Evolutionary conservation across 2,888 invertebrate genomes (phyloP).

Genomic region (Emmelina monodactyla): DNA sequence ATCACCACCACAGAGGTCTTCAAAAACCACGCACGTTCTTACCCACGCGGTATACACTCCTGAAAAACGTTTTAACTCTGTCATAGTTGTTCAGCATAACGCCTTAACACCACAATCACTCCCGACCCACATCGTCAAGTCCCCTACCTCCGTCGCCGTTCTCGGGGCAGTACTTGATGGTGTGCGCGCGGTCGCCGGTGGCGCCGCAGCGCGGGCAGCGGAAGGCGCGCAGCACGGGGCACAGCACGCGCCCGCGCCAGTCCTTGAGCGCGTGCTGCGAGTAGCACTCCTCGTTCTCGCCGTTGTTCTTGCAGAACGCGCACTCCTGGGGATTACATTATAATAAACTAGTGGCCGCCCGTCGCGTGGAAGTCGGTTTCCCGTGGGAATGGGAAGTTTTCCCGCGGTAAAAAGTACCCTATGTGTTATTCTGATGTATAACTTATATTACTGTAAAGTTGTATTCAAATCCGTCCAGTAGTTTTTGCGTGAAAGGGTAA

Average conservation of each 20-base stretch:
- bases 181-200: conserved; percentile 77
- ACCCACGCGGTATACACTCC: too few relatives aligned
- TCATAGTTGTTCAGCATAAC: too few relatives aligned
- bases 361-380: too few relatives aligned
- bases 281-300: conserved; percentile 71
- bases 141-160: conserved; percentile 25
- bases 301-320: conserved; percentile 81
- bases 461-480: neutral
- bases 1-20: too few relatives aligned
- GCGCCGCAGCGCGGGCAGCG: conserved; percentile 76
- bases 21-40: too few relatives aligned
- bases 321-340: conserved; percentile 53
- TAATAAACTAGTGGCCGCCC: neutral
- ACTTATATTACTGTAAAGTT: neutral
- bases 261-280: conserved; percentile 74
- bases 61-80: too few relatives aligned
- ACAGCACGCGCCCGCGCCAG: conserved; percentile 68
- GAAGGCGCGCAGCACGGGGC: conserved; percentile 76
- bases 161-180: conserved; percentile 48
- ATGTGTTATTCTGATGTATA: neutral
- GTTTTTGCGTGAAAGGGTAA: too few relatives aligned
- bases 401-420: neutral
- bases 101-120: too few relatives aligned
- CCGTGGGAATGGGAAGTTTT: too few relatives aligned
- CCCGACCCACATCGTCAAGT: too few relatives aligned